Evolutionary conservation across 2,888 invertebrate species (phyloP).

Genomic region (Athrips mouffetella): DNA sequence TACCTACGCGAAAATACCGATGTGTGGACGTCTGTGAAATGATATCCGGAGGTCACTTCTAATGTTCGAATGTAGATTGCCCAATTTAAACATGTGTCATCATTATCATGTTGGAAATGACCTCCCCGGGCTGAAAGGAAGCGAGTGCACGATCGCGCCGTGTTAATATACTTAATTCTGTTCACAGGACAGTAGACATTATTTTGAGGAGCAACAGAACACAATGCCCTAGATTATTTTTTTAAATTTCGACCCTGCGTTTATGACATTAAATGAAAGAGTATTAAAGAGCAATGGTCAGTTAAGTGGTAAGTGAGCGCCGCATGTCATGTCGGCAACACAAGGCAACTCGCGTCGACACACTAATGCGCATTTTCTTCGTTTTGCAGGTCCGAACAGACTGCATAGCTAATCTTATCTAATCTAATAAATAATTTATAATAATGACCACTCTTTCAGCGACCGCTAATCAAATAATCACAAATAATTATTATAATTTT

Average conservation of each 20-base stretch:
- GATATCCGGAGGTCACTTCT: neutral
- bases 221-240: neutral
- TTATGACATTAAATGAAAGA: neutral
- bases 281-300: neutral
- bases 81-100: neutral
- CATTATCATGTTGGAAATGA: neutral
- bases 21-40: neutral
- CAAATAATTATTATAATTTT: conserved; percentile 42
- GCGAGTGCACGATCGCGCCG: neutral
- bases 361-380: conserved; percentile 52
- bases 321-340: conserved; percentile 11
- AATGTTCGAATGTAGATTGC: neutral
- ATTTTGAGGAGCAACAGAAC: conserved; percentile 5
- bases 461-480: conserved; percentile 32
- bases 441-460: conserved; percentile 53
- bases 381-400: conserved; percentile 55
- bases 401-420: conserved; percentile 27
- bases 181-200: conserved; percentile 18
- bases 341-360: conserved; percentile 14
- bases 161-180: conserved; percentile 13
- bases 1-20: neutral
- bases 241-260: neutral
- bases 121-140: neutral
- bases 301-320: neutral
- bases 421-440: conserved; percentile 31